Conservation (phyloP, 2,113 vertebrate species). For the Spilogale gracilis region DNA sequence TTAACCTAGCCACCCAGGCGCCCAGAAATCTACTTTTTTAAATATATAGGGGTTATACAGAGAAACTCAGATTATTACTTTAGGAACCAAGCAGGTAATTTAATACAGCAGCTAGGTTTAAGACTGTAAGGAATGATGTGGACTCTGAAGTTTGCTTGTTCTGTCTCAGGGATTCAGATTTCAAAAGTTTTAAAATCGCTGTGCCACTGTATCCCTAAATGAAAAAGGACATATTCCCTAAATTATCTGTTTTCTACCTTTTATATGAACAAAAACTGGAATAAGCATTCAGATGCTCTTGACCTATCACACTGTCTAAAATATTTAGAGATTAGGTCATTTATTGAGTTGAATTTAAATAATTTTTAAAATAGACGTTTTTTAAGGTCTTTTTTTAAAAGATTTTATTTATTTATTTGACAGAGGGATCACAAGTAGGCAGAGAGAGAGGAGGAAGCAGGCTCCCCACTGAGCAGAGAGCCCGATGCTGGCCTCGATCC, state of each 20-base stretch:
- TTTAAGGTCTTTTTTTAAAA: too few species aligned
- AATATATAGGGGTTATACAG: neutral
- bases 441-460: too few species aligned
- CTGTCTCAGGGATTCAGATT: neutral
- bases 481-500: too few species aligned
- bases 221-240: neutral
- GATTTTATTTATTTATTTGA: too few species aligned
- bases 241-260: neutral
- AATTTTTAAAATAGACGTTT: too few species aligned
- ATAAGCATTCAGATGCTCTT: neutral
- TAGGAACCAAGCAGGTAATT: neutral
- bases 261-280: neutral
- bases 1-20: too few species aligned
- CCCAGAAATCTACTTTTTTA: neutral
- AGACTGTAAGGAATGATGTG: neutral
- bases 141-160: neutral
- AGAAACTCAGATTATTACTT: constrained; percentile 27
- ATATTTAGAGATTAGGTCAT: neutral
- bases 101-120: constrained; percentile 19
- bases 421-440: too few species aligned
- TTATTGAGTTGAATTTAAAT: neutral
- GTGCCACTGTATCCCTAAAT: neutral
- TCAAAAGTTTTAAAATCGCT: neutral
- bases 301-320: neutral
- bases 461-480: too few species aligned